Base-by-base conservation (phyloP, 2,113 vertebrate species). In the Tychaedon coryphoeus region DNA sequence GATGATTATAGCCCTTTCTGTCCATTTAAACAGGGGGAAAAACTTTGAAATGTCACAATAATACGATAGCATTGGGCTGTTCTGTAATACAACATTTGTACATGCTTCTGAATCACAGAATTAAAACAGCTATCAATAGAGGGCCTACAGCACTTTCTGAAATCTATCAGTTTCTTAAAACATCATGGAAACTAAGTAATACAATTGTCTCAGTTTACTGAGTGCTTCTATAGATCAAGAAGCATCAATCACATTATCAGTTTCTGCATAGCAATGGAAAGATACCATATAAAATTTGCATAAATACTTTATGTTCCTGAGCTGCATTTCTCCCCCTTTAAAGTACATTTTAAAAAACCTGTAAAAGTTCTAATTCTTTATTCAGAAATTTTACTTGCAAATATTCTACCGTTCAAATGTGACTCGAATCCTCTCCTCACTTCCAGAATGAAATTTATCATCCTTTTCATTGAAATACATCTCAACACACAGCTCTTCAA, bases 381-480 rank as follows among this genome's bases (percentile, higher is more conserved):
- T 45, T 86, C 51, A 73, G 29, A 58, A 91, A 57, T 62, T 83
- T 77, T 71, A 51, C 58, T 40, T 73, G 47, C 29, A 93, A 93
- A 82, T 67, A 80, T 29, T 51, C 22, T 96, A 99, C 99, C 99
- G 98, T 98, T 99, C 99, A 31, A 99, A 99, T n/a, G 99, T 99
- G 77, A 99, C 98, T 81, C 99, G 98, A 93, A 99, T 99, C 88
- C 99, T 98, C 93, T 99, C 99, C 80, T 99, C 99, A 36, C 99
- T 99, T 19, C 99, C 99, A 54, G 99, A 99, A 98, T 99, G 98
- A 97, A 99, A 99, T 97, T 99, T 98, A 95, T 99, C 99, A 76
- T 99, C 98, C 81, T 99, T 99, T 97, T 99, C 99, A 97, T 99
- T 99, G 97, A 99, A 99, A 97, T 99, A 99, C 36, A 99, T 99